Evolutionary conservation across 92 coral and sea anemone genomes (phyloP), one percentile per base, ranked within the genome.

Genomic region (Epizoanthus scotinus): DNA sequence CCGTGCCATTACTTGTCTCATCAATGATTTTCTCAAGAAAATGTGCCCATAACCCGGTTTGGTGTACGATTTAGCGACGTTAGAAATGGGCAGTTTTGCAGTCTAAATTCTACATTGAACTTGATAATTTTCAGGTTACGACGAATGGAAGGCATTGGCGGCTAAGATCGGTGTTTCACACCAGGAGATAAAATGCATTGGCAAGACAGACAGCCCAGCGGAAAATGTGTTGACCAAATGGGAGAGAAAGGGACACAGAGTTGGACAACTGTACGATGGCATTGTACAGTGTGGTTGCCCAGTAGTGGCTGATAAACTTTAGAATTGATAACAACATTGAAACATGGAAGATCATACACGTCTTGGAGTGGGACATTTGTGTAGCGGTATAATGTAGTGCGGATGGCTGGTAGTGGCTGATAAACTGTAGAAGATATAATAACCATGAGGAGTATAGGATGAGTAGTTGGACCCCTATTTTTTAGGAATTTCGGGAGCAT

Each of bases 241-340:
- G 79, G 79, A 73, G 79, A 56, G 29, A 73, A 55, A n/a, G 10
- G 79, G 79, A 34, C 18, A 4, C 49, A 31, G 6, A 28, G 79
- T 73, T 2, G 36, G 36, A 26, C 44, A 31, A 29, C 28, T 73
- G 53, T 73, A 73, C 79, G 64, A 55, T n/a, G 28, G 49, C 21
- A 19, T 73, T 22, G 64, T 73, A 6, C 20, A 55, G 14, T 15
- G 59, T 29, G 52, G 36, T 6, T 55, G 52, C 36, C 50, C 57
- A 17, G 31, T 7, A 53, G 21, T 73, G 38, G 79, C 79, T 55
- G 79, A 73, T 31, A 54, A 15, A 26, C n/a, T n/a, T n/a, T 34
- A 34, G 40, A 34, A 34, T 34, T 5, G 40, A 34, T 34, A 34
- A 6, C 5, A 34, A 34, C 4, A 34, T 34, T 34, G 6, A 6